These are phyloP conservation scores for Fissipunctia ypsillon DNA, from an alignment of 2,888 invertebrate genomes.

Conservation along the genomic window DNA sequence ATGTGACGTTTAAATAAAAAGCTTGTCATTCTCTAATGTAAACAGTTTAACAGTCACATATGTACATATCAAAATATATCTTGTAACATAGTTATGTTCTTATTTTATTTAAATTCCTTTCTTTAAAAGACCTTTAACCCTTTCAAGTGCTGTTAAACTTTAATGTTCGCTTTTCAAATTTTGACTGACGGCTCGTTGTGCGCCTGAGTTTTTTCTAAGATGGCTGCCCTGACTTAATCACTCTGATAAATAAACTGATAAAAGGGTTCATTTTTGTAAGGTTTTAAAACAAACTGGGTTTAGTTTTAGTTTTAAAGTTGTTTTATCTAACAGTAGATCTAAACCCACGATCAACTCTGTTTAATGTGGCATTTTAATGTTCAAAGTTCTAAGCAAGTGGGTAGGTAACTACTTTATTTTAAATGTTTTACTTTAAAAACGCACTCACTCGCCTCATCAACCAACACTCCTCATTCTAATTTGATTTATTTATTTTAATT, in stretches of 20 bases:
- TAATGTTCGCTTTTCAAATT: constrained; percentile 66
- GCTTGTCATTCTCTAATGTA: background rate
- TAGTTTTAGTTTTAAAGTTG: constrained; percentile 41
- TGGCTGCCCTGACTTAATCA: constrained; percentile 67
- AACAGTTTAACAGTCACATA: constrained; percentile 14
- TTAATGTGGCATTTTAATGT: background rate
- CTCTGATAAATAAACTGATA: constrained; percentile 77
- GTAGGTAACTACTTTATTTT: background rate
- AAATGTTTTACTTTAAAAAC: background rate
- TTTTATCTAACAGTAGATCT: constrained; percentile 16
- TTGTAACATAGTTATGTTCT: constrained; percentile 17
- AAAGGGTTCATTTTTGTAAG: constrained; percentile 68
- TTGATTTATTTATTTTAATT: too few relatives aligned
- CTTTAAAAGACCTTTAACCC: constrained; percentile 45
- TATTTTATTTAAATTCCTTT: constrained; percentile 35
- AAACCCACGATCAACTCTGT: background rate
- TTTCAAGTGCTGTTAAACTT: constrained; percentile 51
- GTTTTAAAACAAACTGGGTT: constrained; percentile 75
- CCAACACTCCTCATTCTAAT: too few relatives aligned
- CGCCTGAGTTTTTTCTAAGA: constrained; percentile 60
- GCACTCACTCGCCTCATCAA: too few relatives aligned
- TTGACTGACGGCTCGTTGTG: constrained; percentile 67
- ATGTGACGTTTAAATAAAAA: too few relatives aligned
- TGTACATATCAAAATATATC: constrained; percentile 27
- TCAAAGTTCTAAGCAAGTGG: background rate